Evolutionary conservation across 64 coral and sea anemone species (phyloP).

Genomic region (Stylophora pistillata): DNA sequence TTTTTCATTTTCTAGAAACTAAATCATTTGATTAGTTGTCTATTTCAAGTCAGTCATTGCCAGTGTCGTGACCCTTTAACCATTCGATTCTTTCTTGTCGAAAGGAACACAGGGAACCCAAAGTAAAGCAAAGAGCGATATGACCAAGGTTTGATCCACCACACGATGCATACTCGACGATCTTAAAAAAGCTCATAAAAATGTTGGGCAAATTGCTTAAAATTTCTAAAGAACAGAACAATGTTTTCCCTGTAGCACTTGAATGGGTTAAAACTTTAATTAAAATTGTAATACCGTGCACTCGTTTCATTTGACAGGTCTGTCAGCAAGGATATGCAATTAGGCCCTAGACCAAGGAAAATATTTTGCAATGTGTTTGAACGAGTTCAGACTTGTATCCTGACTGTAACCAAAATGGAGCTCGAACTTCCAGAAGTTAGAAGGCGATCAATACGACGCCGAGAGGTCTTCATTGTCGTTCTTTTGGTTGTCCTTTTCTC

Average conservation of each 20-base stretch:
- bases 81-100: too few relatives aligned
- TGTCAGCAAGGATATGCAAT: background rate
- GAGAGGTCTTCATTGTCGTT: background rate
- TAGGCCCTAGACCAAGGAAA: too few relatives aligned
- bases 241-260: background rate
- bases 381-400: background rate
- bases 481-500: background rate
- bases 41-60: too few relatives aligned
- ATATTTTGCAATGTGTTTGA: background rate
- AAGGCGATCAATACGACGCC: background rate
- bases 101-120: too few relatives aligned
- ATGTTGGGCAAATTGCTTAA: too few relatives aligned
- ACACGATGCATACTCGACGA: too few relatives aligned
- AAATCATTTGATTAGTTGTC: too few relatives aligned
- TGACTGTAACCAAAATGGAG: background rate
- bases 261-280: background rate
- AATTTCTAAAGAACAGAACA: background rate
- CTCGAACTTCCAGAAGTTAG: background rate
- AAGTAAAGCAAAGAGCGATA: too few relatives aligned
- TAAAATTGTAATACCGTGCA: background rate
- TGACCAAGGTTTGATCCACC: too few relatives aligned
- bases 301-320: conserved; percentile 11
- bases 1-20: too few relatives aligned
- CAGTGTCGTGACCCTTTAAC: too few relatives aligned
- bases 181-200: too few relatives aligned